These are phyloP conservation scores for Oreochromis grahami DNA, from an alignment of 2,797 vertebrate species.

Conservation along the genomic window DNA sequence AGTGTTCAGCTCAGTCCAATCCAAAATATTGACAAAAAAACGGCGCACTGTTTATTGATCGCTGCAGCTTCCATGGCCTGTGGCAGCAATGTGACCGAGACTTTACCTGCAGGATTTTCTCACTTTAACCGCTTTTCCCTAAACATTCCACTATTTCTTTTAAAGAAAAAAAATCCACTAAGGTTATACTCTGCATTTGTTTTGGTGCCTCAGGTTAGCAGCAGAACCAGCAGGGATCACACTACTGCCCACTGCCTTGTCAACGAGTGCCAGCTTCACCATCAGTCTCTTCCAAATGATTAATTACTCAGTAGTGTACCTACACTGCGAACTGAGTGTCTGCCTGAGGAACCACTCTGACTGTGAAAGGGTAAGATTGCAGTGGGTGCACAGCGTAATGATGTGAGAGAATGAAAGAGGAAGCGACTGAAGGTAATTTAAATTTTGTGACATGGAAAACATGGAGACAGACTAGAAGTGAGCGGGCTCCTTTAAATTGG, in stretches of 20 bases:
- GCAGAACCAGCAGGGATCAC: conserved; percentile 63
- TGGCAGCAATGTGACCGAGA: background rate
- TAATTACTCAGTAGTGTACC: conserved; percentile 76
- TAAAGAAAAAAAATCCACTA: background rate
- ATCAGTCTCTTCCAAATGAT: conserved; percentile 85
- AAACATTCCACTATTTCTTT: background rate
- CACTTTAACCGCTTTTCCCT: background rate
- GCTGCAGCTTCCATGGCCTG: background rate
- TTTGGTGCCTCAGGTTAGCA: conserved; percentile 50
- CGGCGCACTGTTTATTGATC: background rate
- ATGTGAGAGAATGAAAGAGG: conserved; percentile 21
- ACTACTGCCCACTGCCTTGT: conserved; percentile 58
- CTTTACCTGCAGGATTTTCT: background rate
- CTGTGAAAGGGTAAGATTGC: conserved; percentile 69
- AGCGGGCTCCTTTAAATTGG: conserved; percentile 10
- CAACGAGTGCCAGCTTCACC: conserved; percentile 72
- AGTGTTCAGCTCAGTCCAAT: conserved; percentile 2
- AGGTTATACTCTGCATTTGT: conserved; percentile 15
- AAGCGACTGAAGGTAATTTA: conserved; percentile 37
- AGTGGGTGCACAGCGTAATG: background rate
- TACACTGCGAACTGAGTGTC: conserved; percentile 78
- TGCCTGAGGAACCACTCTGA: conserved; percentile 59
- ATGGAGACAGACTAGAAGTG: conserved; percentile 3
- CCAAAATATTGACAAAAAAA: conserved; percentile 13
- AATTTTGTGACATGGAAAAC: conserved; percentile 43